phyloP scores from a whole-genome alignment of 1,140 invertebrate species.

The Phenacoccus solenopsis region DNA sequence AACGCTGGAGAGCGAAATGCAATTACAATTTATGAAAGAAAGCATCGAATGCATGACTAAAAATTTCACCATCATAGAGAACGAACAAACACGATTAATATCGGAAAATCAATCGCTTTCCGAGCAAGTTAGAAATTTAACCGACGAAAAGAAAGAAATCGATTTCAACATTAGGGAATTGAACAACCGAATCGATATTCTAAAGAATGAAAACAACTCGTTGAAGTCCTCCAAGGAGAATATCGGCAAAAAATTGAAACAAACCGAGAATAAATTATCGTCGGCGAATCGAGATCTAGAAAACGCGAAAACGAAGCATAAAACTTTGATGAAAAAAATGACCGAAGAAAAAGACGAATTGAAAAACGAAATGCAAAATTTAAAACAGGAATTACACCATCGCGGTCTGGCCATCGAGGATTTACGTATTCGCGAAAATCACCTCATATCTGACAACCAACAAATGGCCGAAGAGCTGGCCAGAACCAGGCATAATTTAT shows the following conservation, averaged over 20 bases:
- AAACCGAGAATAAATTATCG: neutral
- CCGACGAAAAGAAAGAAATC: neutral
- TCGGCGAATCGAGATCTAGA: neutral
- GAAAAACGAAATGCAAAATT: neutral
- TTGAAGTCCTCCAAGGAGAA: neutral
- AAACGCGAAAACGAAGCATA: neutral
- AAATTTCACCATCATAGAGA: neutral
- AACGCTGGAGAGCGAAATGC: neutral
- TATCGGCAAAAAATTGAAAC: neutral
- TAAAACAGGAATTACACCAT: neutral
- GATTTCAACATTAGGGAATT: neutral
- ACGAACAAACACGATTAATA: neutral
- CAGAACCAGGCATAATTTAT: neutral
- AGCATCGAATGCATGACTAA: neutral
- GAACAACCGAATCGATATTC: neutral
- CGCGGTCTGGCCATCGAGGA: neutral
- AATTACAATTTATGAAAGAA: neutral
- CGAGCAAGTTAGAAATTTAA: neutral
- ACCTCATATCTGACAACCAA: neutral
- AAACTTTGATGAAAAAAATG: neutral
- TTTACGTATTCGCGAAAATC: neutral
- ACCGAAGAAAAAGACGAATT: neutral
- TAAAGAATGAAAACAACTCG: neutral
- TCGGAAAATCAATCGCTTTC: neutral
- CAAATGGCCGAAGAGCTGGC: neutral